These are phyloP conservation scores for Acromyrmex charruanus DNA, from an alignment of 1,140 invertebrate genomes.

Conservation along the genomic window DNA sequence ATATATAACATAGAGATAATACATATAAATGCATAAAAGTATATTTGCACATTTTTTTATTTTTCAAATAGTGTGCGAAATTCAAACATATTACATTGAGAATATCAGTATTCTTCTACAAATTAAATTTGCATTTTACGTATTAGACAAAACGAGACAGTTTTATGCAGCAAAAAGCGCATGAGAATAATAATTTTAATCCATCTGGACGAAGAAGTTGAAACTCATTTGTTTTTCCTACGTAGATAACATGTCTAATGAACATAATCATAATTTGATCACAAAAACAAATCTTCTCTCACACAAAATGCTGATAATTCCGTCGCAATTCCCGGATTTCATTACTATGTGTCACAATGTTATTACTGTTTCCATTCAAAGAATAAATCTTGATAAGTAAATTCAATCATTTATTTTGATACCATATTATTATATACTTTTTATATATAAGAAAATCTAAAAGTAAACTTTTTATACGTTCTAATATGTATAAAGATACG, in stretches of 20 bases:
- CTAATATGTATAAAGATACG: background rate
- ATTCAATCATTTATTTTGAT: background rate
- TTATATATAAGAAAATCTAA: background rate
- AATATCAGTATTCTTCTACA: background rate
- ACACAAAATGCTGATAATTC: background rate
- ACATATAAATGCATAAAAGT: background rate
- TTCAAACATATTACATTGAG: background rate
- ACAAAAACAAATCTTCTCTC: constrained; percentile 21
- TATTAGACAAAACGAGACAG: background rate
- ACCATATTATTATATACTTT: background rate
- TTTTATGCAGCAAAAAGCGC: constrained; percentile 34
- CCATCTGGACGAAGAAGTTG: background rate
- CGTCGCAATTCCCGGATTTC: background rate
- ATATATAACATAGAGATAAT: background rate
- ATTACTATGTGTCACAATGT: constrained; percentile 2
- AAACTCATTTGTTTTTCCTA: background rate
- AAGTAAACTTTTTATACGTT: background rate
- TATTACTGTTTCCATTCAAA: no score
- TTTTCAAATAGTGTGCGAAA: background rate
- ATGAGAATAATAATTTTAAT: background rate
- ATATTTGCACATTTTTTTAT: background rate
- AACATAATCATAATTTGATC: constrained; percentile 22
- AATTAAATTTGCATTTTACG: constrained; percentile 5
- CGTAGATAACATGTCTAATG: background rate
- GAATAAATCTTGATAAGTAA: constrained; percentile 23